Evolutionary conservation across 37 sponge, comb jelly and placozoan species (phyloP).

Genomic region (Chondrosia reniformis): DNA sequence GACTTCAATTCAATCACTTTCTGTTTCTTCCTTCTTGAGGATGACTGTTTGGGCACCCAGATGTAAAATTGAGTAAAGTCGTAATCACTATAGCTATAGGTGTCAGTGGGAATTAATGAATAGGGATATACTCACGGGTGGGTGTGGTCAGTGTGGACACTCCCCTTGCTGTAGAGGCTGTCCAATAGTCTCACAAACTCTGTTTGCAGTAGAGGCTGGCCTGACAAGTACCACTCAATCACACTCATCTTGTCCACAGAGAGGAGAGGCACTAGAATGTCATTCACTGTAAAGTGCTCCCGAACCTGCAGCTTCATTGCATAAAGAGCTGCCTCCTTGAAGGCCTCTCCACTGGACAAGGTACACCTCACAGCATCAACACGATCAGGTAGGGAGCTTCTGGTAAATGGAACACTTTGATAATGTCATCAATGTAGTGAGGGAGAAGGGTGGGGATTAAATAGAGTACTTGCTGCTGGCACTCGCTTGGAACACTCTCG

Average conservation of each 20-base stretch:
- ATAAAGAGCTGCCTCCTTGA: constrained; percentile 9
- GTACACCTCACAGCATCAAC: background rate
- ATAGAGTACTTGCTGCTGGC: constrained; percentile 2
- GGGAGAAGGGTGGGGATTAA: background rate
- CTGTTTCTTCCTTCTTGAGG: background rate
- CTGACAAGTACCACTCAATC: constrained; percentile 61
- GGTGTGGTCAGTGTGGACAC: background rate
- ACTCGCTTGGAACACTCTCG: background rate
- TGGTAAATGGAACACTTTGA: background rate
- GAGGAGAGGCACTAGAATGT: constrained; percentile 58
- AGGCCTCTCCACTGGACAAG: background rate
- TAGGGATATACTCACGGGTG: background rate
- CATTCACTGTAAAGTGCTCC: background rate
- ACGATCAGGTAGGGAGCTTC: background rate
- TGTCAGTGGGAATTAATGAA: background rate
- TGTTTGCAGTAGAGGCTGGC: constrained; percentile 13
- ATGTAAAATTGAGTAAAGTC: constrained; percentile 14
- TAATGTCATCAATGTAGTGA: constrained; percentile 9
- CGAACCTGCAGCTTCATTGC: background rate
- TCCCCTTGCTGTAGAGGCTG: constrained; percentile 16
- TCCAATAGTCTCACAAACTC: constrained; percentile 46
- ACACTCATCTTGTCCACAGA: constrained; percentile 65
- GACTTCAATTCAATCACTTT: too few relatives aligned
- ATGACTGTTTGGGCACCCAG: constrained; percentile 1
- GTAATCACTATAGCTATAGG: too few relatives aligned